phyloP scores from a whole-genome alignment of 2,888 invertebrate species.

The Macaria liturata region DNA sequence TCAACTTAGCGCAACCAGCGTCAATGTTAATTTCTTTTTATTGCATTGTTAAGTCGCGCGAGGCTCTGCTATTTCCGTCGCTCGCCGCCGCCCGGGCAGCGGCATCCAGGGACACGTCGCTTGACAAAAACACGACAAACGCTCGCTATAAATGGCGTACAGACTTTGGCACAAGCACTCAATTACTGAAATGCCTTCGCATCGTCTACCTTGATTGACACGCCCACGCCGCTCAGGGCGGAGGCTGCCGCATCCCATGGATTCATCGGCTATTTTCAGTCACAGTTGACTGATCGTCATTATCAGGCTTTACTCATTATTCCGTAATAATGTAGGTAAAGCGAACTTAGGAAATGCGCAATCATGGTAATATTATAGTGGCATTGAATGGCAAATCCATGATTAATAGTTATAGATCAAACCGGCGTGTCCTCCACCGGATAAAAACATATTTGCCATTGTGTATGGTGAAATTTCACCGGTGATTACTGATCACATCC shows the following conservation, averaged over 20 bases:
- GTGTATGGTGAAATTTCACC: slow-evolving; percentile 78
- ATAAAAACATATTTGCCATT: slow-evolving; percentile 56
- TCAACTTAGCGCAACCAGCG: slow-evolving; percentile 78
- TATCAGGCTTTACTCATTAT: slow-evolving; percentile 17
- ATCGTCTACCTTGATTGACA: slow-evolving; percentile 38
- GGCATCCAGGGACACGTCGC: slow-evolving; percentile 71
- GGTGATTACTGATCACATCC: slow-evolving; percentile 78
- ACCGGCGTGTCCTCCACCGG: slow-evolving; percentile 70
- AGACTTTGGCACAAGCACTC: slow-evolving; percentile 59
- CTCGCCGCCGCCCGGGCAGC: slow-evolving; percentile 72
- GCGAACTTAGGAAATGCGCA: slow-evolving; percentile 58
- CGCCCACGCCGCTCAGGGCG: slow-evolving; percentile 30
- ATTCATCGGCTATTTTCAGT: slow-evolving; percentile 24
- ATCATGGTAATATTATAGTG: slow-evolving; percentile 48
- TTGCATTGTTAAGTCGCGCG: slow-evolving; percentile 82
- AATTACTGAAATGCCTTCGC: slow-evolving; percentile 44
- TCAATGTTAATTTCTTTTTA: slow-evolving; percentile 82
- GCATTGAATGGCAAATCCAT: slow-evolving; percentile 55
- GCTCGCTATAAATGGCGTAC: slow-evolving; percentile 75
- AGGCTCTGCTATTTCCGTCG: slow-evolving; percentile 76
- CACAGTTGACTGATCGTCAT: slow-evolving; percentile 28
- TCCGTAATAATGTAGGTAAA: slow-evolving; percentile 43
- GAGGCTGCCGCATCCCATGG: slow-evolving; percentile 22
- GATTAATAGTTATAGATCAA: slow-evolving; percentile 66
- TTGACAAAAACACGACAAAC: slow-evolving; percentile 79